Evolutionary conservation across 2,888 invertebrate species (phyloP).

Genomic region (Amblyteles armatorius): DNA sequence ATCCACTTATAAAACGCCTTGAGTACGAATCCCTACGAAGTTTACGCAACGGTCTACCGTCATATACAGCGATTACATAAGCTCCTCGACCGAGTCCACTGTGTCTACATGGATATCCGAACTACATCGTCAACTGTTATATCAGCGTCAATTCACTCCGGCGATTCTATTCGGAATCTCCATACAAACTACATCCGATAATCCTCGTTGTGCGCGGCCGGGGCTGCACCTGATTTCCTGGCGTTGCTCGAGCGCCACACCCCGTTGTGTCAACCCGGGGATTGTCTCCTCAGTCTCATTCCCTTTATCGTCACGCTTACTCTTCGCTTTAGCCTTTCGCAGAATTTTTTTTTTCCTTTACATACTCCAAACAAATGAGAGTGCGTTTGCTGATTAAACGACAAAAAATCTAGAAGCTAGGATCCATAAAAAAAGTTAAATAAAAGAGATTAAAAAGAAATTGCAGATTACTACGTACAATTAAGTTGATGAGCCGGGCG

Average conservation of each 20-base stretch:
- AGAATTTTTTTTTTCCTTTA: background rate
- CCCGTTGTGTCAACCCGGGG: background rate
- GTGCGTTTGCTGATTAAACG: background rate
- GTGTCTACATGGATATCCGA: background rate
- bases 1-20: background rate
- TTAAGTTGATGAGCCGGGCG: conserved; percentile 1
- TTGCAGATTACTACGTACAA: background rate
- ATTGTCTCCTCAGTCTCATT: background rate
- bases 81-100: background rate
- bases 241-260: background rate
- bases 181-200: conserved; percentile 38
- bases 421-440: background rate
- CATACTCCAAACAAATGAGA: background rate
- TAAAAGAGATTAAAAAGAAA: background rate
- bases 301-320: background rate
- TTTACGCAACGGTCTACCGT: background rate
- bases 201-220: background rate
- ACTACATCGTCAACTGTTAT: background rate
- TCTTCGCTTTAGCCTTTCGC: background rate
- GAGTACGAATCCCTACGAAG: background rate
- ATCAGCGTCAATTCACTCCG: conserved; percentile 14
- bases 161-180: conserved; percentile 17
- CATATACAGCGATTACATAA: background rate
- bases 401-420: background rate
- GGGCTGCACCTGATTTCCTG: conserved; percentile 14